Base-by-base conservation (phyloP, 2,113 vertebrate species). In the Castor canadensis region DNA sequence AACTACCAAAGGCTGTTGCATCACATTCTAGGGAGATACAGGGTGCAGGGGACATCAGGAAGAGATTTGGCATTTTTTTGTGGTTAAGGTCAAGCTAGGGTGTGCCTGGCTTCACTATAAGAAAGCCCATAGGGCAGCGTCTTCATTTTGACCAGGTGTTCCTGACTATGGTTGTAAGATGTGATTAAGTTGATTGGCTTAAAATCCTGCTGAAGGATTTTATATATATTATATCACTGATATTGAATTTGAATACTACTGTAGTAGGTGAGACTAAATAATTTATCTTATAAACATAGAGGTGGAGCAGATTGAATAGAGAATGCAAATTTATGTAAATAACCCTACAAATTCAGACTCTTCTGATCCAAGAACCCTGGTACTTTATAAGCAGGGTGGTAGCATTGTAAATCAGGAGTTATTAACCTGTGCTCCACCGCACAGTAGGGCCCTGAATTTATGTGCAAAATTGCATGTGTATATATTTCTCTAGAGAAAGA, bases 251-350 rank as follows among this genome's bases (percentile, higher is more conserved):
- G 89, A 97, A 95, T 96, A 95, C 85, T 75, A 96, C 90, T 38
- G n/a, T 91, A 86, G 67, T 94, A 95, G 75, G 87, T 93, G 91
- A 94, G 88, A 89, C 60, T 87, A 96, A 97, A 96, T 96, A 97
- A 97, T 98, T 97, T 97, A 97, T 97, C 56, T 96, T 94, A 94
- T 91, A 96, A 94, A 94, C 86, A 93, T 91, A 89, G 89, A 95
- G 72, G 93, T 96, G 95, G 89, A 95, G 58, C 93, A 97, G 93
- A 98, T 96, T 97, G 93, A 97, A 94, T 80, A 93, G 56, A 77
- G 22, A 95, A 98, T 98, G 97, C 93, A 98, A 97, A 98, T 98
- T 86, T 96, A 98, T 97, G 96, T 95, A 97, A 98, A 98, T 96
- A 86, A 56, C 26, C 38, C 93, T 76, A 77, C 94, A 97, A 93